Base-by-base conservation (phyloP, 2,113 vertebrate genomes). In the Mustela lutreola region DNA sequence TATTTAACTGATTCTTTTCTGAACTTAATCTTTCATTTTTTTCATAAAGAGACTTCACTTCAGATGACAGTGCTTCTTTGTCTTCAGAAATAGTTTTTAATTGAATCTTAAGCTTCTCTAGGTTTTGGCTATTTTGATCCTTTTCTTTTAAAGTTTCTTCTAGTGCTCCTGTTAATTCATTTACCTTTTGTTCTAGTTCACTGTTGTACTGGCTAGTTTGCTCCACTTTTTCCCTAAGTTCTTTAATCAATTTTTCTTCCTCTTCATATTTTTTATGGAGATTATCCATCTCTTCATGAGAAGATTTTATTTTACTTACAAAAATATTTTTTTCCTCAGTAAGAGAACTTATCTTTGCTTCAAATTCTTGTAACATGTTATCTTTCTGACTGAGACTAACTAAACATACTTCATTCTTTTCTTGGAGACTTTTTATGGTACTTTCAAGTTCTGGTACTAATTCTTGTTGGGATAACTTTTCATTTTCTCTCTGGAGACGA, bases 371-470 rank as follows among this genome's bases (percentile, higher is more conserved):
- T 48, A 98, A 42, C 45, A 96, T 33, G 50, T 36, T 93, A 60
- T 99, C 99, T 98, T 98, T 99, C 73, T 99, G 97, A 63, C 98
- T 83, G 2, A 99, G 89, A 22, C 98, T 98, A 50, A 95, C 97
- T 89, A 97, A 85, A 87, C 99, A 94, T 45, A 98, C 91, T 53
- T 99, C 98, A 76, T 99, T 99, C 81, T 99, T 98, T 71, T 97
- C 98, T 87, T 98, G 98, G 97, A 99, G 97, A 39, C 95, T 96
- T 76, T 98, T 96, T 45, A 99, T 93, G 67, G 98, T 98, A 92
- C 97, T 97, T 95, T 99, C 99, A 78, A 99, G 97, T 97, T 99
- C 98, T 97, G 98, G 98, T 56, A 78, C 36, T 81, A 98, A 98
- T 76, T 98, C 95, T 82, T 97, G 94, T 70, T 97, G 67, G 36